Conservation (phyloP, 92 coral and sea anemone species). For the Porites cylindrica region DNA sequence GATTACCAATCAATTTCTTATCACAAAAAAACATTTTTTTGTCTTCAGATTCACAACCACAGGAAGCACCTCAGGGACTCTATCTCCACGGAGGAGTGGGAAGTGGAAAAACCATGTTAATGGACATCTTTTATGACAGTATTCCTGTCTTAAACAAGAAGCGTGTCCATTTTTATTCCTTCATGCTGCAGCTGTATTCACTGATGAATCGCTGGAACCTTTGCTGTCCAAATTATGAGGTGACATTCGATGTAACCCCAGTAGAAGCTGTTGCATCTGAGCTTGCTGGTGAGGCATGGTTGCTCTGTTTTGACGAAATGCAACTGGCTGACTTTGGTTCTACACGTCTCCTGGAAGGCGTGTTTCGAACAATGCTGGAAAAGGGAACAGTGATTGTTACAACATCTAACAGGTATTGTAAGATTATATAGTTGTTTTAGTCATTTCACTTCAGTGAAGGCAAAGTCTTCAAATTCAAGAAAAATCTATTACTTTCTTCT, state of each 20-base stretch:
- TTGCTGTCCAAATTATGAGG: constrained; percentile 69
- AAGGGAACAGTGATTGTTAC: constrained; percentile 77
- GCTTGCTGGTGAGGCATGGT: constrained; percentile 71
- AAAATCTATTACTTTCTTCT: too few relatives aligned
- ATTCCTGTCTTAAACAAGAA: constrained; percentile 68
- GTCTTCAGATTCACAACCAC: neutral
- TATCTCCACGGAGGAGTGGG: constrained; percentile 87
- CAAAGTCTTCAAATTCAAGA: too few relatives aligned
- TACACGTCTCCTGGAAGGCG: constrained; percentile 78
- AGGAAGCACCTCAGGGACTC: constrained; percentile 66
- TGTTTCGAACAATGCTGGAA: constrained; percentile 79
- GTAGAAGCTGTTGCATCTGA: constrained; percentile 69
- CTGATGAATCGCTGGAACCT: constrained; percentile 84
- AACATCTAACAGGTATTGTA: constrained; percentile 70
- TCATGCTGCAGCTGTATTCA: constrained; percentile 85
- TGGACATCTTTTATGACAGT: constrained; percentile 86
- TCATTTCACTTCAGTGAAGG: too few relatives aligned
- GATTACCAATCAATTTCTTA: too few relatives aligned
- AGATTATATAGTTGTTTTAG: neutral
- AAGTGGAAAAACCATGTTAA: constrained; percentile 80
- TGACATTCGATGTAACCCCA: constrained; percentile 69
- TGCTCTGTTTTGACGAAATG: constrained; percentile 88
- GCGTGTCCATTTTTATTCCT: constrained; percentile 85
- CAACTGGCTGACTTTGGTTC: constrained; percentile 88
- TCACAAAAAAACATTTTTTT: neutral